Evolutionary conservation across 1,140 invertebrate species (phyloP).

Genomic region (Pseudachorutes palmiensis): DNA sequence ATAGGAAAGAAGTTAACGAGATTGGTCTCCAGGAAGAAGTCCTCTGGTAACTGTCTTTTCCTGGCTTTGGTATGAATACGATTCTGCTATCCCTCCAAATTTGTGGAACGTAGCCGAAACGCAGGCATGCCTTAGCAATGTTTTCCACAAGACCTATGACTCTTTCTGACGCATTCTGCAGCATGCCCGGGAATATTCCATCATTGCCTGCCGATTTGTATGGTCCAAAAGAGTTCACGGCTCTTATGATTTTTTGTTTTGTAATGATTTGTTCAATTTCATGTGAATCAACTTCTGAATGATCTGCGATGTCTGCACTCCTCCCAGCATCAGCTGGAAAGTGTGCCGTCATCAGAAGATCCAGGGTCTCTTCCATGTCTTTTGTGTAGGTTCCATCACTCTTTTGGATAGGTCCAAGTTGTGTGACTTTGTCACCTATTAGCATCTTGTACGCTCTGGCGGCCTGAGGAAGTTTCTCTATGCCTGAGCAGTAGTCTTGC

Average conservation of each 20-base stretch:
- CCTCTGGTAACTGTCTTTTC: constrained; percentile 18
- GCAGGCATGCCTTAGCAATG: constrained; percentile 20
- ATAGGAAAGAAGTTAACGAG: constrained; percentile 28
- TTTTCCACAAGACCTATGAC: neutral
- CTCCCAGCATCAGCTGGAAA: constrained; percentile 12
- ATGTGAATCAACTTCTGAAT: neutral
- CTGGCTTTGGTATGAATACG: constrained; percentile 28
- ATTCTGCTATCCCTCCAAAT: constrained; percentile 16
- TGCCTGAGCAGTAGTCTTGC: neutral
- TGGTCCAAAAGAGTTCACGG: constrained; percentile 16
- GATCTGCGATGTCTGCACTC: constrained; percentile 1
- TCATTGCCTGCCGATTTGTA: constrained; percentile 25
- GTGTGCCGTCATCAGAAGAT: neutral
- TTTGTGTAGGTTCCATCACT: neutral
- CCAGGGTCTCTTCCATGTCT: neutral
- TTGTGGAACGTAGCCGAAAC: constrained; percentile 19
- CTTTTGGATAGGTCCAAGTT: neutral
- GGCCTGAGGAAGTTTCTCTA: neutral
- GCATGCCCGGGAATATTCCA: constrained; percentile 24
- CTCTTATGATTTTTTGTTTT: neutral
- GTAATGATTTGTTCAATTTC: neutral
- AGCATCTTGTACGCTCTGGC: neutral
- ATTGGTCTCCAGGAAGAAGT: constrained; percentile 22
- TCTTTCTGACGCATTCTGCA: constrained; percentile 3
- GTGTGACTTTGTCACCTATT: neutral